A percentile compares a stretch with the other conserved stretches of the same genome.
phyloP scores from a whole-genome alignment of 2,888 invertebrate genomes.

The Rutpela maculata region DNA sequence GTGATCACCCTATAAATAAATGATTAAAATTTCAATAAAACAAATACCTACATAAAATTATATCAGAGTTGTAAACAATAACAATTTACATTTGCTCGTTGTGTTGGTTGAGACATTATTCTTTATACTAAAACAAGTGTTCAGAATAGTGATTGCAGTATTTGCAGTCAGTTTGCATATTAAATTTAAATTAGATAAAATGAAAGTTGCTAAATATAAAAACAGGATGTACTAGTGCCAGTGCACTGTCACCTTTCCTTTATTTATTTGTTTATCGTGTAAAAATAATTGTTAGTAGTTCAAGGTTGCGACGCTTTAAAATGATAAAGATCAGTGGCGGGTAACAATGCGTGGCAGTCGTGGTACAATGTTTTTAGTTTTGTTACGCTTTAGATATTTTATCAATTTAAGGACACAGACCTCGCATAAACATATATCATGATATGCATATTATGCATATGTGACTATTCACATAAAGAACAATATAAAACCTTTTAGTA shows the following conservation, averaged over 20 bases:
- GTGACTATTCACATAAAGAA: too few relatives aligned
- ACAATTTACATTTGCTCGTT: not conserved
- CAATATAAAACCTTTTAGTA: too few relatives aligned
- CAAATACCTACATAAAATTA: slow-evolving; percentile 6
- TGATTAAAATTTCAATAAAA: not conserved
- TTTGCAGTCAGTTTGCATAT: not conserved
- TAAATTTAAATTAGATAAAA: slow-evolving; percentile 8
- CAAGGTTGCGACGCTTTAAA: slow-evolving; percentile 10
- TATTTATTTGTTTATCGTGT: slow-evolving; percentile 4
- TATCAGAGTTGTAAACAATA: not conserved
- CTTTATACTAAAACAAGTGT: not conserved
- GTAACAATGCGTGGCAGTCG: slow-evolving; percentile 6
- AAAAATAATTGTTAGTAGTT: slow-evolving; percentile 13
- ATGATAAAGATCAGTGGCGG: slow-evolving; percentile 19
- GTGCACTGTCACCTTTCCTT: slow-evolving; percentile 14
- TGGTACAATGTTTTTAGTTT: not conserved
- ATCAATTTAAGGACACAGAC: not conserved
- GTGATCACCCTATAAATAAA: too few relatives aligned
- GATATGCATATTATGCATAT: too few relatives aligned
- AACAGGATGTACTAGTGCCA: slow-evolving; percentile 26
- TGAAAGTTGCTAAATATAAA: slow-evolving; percentile 30
- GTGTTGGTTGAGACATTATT: not conserved
- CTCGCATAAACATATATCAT: not conserved
- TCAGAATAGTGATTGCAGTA: not conserved
- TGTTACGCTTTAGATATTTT: not conserved